phyloP scores from a whole-genome alignment of 1,140 invertebrate species.

The Oedothorax gibbosus region DNA sequence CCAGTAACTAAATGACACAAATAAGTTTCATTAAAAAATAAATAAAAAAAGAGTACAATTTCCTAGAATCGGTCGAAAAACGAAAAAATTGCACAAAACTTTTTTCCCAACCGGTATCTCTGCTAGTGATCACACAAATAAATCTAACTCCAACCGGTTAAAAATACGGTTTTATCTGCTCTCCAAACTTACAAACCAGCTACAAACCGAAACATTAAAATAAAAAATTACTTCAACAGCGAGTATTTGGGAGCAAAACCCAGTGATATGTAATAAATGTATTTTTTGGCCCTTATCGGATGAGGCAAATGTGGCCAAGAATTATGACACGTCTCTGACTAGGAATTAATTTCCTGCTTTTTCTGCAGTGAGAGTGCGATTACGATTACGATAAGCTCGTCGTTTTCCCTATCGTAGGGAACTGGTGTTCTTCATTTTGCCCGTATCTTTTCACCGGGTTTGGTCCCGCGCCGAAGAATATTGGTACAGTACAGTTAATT shows the following conservation, averaged over 20 bases:
- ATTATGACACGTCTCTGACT: constrained; percentile 56
- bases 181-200: constrained; percentile 12
- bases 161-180: constrained; percentile 56
- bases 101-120: constrained; percentile 36
- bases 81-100: constrained; percentile 17
- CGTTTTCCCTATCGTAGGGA: constrained; percentile 30
- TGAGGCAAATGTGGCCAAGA: constrained; percentile 53
- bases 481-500: no score
- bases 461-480: neutral
- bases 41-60: constrained; percentile 11
- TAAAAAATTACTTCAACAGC: constrained; percentile 42
- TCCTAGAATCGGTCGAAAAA: constrained; percentile 4
- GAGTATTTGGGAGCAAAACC: constrained; percentile 32
- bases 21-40: neutral
- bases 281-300: constrained; percentile 57
- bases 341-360: constrained; percentile 59
- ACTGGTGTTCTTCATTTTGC: constrained; percentile 56
- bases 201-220: constrained; percentile 29
- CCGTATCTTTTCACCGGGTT: constrained; percentile 54
- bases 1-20: neutral
- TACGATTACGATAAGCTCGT: constrained; percentile 49
- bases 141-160: constrained; percentile 52
- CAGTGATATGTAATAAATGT: constrained; percentile 60
- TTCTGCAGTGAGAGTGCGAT: constrained; percentile 50
- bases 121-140: constrained; percentile 49